phyloP scores from a whole-genome alignment of 1,140 invertebrate genomes.

The Philopotamus ludificatus region DNA sequence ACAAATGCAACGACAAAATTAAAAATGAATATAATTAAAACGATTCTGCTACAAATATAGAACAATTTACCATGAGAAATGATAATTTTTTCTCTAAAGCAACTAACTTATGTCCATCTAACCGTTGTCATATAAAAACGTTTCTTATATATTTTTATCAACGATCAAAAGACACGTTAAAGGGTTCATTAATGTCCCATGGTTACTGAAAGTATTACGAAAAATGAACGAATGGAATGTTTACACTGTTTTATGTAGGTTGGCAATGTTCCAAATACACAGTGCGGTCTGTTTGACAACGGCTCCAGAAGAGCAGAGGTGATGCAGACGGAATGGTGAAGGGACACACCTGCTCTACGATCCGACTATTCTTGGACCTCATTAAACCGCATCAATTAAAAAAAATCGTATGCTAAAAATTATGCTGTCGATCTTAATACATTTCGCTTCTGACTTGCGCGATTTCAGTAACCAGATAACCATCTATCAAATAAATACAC shows the following conservation, averaged over 20 bases:
- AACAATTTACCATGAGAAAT: too few species aligned
- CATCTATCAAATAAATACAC: too few species aligned
- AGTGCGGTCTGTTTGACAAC: constrained; percentile 10
- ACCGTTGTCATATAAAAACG: neutral
- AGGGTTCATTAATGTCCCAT: constrained; percentile 18
- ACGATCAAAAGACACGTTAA: neutral
- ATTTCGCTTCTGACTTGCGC: too few species aligned
- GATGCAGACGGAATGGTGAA: neutral
- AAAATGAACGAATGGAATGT: constrained; percentile 12
- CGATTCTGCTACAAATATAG: neutral
- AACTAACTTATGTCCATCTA: too few species aligned
- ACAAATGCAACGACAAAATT: too few species aligned
- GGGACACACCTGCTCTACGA: constrained; percentile 2
- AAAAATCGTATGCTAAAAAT: too few species aligned
- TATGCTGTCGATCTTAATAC: too few species aligned
- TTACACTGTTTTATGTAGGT: constrained; percentile 10
- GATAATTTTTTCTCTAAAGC: too few species aligned
- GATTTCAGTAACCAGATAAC: too few species aligned
- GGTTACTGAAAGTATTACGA: neutral
- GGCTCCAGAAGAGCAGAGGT: neutral
- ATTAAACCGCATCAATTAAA: neutral
- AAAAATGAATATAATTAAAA: neutral
- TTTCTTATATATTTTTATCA: neutral
- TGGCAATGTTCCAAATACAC: constrained; percentile 5
- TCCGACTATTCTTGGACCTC: neutral